Percentiles rank a stretch among this genome's conserved stretches.
Evolutionary conservation across 2,888 invertebrate species (phyloP).

Genomic region (Lasioglossum calceatum): DNA sequence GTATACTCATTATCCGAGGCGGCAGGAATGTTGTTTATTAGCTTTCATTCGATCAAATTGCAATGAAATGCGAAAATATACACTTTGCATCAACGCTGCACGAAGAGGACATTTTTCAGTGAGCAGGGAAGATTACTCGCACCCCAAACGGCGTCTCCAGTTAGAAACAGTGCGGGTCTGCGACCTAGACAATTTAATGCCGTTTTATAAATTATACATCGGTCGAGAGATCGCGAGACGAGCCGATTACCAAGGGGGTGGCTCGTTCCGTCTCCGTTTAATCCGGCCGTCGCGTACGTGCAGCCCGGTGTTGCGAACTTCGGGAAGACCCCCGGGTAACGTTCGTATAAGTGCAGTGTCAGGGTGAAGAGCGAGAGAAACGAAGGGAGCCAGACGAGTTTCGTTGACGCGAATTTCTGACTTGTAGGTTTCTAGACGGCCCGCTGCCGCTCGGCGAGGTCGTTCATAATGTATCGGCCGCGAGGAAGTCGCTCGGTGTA

Average conservation of each 20-base stretch:
- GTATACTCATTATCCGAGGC: neutral
- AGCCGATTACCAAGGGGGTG: conserved; percentile 71
- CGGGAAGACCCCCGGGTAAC: conserved; percentile 11
- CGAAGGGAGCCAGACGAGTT: conserved; percentile 59
- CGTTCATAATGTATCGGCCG: conserved; percentile 54
- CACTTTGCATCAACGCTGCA: neutral
- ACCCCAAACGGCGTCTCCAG: conserved; percentile 64
- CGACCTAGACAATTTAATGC: conserved; percentile 82
- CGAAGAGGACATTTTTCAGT: neutral
- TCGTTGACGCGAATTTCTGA: conserved; percentile 65
- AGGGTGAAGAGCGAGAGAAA: conserved; percentile 53
- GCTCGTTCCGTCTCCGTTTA: conserved; percentile 71
- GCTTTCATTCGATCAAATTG: neutral
- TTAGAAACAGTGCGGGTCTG: conserved; percentile 66
- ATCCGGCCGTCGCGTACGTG: conserved; percentile 45
- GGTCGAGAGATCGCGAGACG: conserved; percentile 67
- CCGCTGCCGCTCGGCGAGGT: conserved; percentile 15
- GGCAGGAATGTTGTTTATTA: neutral
- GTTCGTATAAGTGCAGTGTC: conserved; percentile 46
- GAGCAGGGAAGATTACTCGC: neutral
- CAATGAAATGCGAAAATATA: neutral
- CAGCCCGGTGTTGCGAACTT: conserved; percentile 28
- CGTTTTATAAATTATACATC: conserved; percentile 83
- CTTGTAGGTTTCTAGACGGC: conserved; percentile 66
- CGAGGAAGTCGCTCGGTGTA: conserved; percentile 27